Evolutionary conservation across 2,797 vertebrate species (phyloP).

Genomic region (Cygnus olor): DNA sequence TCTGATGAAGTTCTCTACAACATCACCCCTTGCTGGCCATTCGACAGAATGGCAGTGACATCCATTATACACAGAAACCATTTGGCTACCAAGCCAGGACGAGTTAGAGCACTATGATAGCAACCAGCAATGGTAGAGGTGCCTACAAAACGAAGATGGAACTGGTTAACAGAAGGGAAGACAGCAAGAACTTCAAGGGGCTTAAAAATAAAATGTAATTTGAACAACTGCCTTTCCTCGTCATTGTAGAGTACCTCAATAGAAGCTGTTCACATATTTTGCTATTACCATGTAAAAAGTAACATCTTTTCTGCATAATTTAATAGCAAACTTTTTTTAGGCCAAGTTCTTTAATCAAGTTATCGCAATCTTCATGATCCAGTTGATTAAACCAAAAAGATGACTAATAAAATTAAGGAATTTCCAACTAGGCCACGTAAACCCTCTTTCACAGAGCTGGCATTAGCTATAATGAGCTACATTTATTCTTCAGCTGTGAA

Average conservation of each 20-base stretch:
- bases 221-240: not conserved
- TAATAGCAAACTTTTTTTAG: slow-evolving; percentile 33
- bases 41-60: slow-evolving; percentile 48
- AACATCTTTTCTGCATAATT: not conserved
- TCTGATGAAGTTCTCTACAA: slow-evolving; percentile 68
- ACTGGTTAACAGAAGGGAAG: not conserved
- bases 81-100: not conserved
- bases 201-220: not conserved
- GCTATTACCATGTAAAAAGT: slow-evolving; percentile 26
- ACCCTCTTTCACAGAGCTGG: slow-evolving; percentile 73
- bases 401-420: slow-evolving; percentile 71
- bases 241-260: not conserved
- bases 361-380: slow-evolving; percentile 61
- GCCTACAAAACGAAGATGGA: not conserved
- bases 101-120: not conserved
- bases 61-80: not conserved
- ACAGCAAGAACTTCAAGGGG: not conserved
- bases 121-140: not conserved
- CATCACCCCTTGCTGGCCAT: slow-evolving; percentile 69
- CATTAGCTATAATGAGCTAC: slow-evolving; percentile 81
- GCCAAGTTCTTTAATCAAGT: slow-evolving; percentile 56
- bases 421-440: slow-evolving; percentile 67
- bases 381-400: slow-evolving; percentile 73
- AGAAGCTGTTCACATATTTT: not conserved
- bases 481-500: slow-evolving; percentile 80